Percentiles rank a stretch among this genome's conserved stretches.
Evolutionary conservation across 2,888 invertebrate species (phyloP).

Genomic region (Drosophila dives): DNA sequence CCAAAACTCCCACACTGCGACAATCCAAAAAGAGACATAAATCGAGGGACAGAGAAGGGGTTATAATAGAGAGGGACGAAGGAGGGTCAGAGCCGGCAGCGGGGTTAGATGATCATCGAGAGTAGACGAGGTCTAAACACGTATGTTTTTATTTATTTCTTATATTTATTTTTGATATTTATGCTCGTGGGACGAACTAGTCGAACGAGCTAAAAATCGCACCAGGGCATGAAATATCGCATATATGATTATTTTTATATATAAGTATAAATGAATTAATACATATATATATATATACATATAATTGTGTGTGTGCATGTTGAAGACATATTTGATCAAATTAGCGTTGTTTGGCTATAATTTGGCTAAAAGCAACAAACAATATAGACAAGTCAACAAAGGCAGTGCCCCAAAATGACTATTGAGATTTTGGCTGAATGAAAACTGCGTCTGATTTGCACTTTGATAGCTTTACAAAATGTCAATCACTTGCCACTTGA

Average conservation of each 20-base stretch:
- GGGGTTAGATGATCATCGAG: conserved; percentile 14
- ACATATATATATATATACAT: conserved; percentile 6
- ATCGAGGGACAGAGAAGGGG: conserved; percentile 10
- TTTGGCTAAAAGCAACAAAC: conserved; percentile 59
- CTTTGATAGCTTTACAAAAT: conserved; percentile 29
- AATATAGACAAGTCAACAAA: conserved; percentile 3
- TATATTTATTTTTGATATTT: conserved; percentile 35
- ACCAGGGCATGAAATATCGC: conserved; percentile 70
- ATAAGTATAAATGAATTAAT: conserved; percentile 30
- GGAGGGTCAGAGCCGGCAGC: neutral
- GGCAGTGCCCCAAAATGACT: neutral
- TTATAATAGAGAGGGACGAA: neutral
- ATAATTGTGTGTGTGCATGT: conserved; percentile 15
- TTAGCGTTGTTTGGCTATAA: conserved; percentile 60
- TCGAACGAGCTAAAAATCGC: conserved; percentile 74
- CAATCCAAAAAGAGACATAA: conserved; percentile 51
- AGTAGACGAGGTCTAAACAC: conserved; percentile 62
- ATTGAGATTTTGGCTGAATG: conserved; percentile 14
- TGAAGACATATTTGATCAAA: conserved; percentile 62
- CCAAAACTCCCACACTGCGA: conserved; percentile 61
- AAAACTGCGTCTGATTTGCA: conserved; percentile 28
- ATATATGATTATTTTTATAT: conserved; percentile 33
- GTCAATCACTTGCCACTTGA: conserved; percentile 51
- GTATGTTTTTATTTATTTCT: conserved; percentile 19
- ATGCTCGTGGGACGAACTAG: conserved; percentile 76